Evolutionary conservation across 1,140 invertebrate species (phyloP), one percentile per base, ranked within the genome.

Genomic region (Leptinotarsa undecemlineata): DNA sequence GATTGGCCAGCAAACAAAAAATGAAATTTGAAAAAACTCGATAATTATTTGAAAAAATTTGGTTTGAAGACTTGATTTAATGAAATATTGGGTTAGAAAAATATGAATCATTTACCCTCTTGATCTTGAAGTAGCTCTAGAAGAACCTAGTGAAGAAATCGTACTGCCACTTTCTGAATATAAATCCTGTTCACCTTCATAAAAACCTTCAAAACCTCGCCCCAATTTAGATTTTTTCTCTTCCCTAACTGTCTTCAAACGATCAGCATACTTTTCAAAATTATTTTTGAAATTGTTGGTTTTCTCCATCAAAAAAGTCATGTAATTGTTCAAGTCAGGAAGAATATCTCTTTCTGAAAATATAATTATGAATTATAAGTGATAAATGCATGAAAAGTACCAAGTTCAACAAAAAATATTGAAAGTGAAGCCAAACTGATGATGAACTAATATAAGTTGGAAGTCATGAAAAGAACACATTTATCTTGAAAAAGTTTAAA

Each of bases 141-240:
- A 78, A 14, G 73, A 76, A 23, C 67, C 64, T 23, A 66, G 67
- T 19, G 79, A 75, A 14, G 80, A 74, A n/a, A 75, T 70, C 1
- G 70, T 68, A 42, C 80, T 81, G 8, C 74, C 77, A 60, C 74
- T 74, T 67, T 81, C 80, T 17, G 78, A 80, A 72, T 77, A 77
- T 33, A 74, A 48, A 75, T 81, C 79, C 57, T 77, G 74, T 47
- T 72, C 47, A 47, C 71, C 75, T 26, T 72, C 66, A 15, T 71
- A 72, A 11, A 75, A 68, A 33, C 20, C 72, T 13, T 47, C 6
- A 3, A 57, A 23, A 64, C 19, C 15, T 14, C 61, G 71, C n/a
- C 72, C 74, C 26, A 78, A 74, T 71, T 77, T 79, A 4, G 57
- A 23, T 20, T 51, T 66, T 51, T 78, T 81, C 26, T 70, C 68